phyloP scores from a whole-genome alignment of 2,888 invertebrate species.

The Incurvaria masculella region DNA sequence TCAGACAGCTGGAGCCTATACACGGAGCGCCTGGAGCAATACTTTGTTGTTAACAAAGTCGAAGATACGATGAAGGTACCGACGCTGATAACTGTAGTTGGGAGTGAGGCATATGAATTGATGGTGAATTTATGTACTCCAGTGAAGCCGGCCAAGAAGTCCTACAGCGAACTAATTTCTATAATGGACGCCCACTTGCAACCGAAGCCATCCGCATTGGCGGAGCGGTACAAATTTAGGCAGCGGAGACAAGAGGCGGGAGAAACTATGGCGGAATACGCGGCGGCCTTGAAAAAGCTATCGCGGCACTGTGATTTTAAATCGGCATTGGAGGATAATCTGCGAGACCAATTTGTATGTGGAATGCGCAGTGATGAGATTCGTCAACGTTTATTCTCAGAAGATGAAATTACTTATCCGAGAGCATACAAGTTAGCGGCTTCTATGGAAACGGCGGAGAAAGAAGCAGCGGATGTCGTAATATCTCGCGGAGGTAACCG shows the following conservation, averaged over 20 bases:
- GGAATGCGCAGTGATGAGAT: neutral
- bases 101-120: constrained; percentile 6
- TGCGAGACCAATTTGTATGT: constrained; percentile 1
- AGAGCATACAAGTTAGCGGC: neutral
- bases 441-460: neutral
- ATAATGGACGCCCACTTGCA: neutral
- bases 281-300: neutral
- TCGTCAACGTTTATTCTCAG: neutral
- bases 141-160: neutral
- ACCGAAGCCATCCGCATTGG: constrained; percentile 1
- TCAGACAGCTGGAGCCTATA: constrained; percentile 7
- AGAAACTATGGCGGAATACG: neutral
- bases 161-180: neutral
- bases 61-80: constrained; percentile 3
- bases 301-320: neutral
- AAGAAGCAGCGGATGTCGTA: no score
- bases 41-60: constrained; percentile 7
- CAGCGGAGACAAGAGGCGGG: neutral
- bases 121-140: neutral
- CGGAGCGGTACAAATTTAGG: constrained; percentile 1
- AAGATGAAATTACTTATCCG: neutral
- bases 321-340: neutral
- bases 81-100: constrained; percentile 10
- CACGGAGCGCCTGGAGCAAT: constrained; percentile 8
- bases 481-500: no score